These are phyloP conservation scores for Aradus depressus DNA, from an alignment of 2,888 invertebrate species.

Conservation along the genomic window DNA sequence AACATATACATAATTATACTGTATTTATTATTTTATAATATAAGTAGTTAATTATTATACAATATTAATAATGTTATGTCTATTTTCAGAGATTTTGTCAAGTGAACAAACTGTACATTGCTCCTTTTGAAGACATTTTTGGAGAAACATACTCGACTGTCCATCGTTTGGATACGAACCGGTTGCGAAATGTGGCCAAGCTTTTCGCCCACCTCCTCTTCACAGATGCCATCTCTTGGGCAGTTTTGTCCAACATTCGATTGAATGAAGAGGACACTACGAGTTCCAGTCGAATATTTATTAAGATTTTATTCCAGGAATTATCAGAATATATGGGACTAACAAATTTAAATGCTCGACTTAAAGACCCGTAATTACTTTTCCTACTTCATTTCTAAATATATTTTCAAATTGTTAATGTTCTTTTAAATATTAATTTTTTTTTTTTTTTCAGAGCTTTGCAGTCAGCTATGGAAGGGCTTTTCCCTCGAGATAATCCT, in stretches of 20 bases:
- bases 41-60: no score
- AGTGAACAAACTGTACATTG: slow-evolving; percentile 83
- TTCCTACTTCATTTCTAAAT: not conserved
- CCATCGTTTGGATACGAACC: slow-evolving; percentile 90
- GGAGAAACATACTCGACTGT: slow-evolving; percentile 89
- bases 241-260: slow-evolving; percentile 75
- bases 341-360: slow-evolving; percentile 74
- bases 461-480: slow-evolving; percentile 71
- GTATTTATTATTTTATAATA: no score
- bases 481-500: slow-evolving; percentile 93
- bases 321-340: slow-evolving; percentile 93
- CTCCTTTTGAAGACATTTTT: slow-evolving; percentile 89
- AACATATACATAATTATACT: no score
- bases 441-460: slow-evolving; percentile 55
- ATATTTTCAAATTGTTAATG: not conserved
- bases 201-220: slow-evolving; percentile 92
- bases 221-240: slow-evolving; percentile 96
- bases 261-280: slow-evolving; percentile 96
- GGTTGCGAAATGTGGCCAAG: slow-evolving; percentile 89
- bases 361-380: slow-evolving; percentile 75
- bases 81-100: slow-evolving; percentile 65
- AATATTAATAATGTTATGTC: not conserved
- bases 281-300: slow-evolving; percentile 92
- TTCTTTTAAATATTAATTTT: not conserved
- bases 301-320: slow-evolving; percentile 95